Evolutionary conservation across 2,888 invertebrate genomes (phyloP).

Genomic region (Chironomus tentans): DNA sequence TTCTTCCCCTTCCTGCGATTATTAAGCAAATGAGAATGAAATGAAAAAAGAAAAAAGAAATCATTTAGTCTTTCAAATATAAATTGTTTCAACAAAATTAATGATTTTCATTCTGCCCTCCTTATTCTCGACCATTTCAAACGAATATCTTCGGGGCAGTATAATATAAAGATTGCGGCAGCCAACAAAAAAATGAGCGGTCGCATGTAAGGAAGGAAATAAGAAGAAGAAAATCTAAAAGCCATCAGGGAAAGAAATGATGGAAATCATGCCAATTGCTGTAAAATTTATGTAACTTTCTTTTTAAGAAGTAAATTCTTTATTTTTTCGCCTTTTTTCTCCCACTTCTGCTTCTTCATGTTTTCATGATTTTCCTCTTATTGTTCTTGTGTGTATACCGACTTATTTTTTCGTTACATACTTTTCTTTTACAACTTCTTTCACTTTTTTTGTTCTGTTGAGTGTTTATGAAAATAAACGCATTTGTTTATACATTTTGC

Average conservation of each 20-base stretch:
- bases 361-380: neutral
- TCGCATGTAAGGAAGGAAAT: neutral
- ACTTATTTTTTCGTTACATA: neutral
- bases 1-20: constrained; percentile 62
- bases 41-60: neutral
- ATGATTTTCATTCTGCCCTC: neutral
- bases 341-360: neutral
- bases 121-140: neutral
- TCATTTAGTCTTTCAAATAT: neutral
- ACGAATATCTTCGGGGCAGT: too few species aligned
- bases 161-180: neutral
- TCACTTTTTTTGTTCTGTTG: neutral
- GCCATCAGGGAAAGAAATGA: constrained; percentile 5
- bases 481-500: too few species aligned
- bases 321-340: neutral
- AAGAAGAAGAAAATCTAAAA: neutral
- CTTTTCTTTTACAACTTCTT: too few species aligned
- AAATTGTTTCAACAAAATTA: neutral
- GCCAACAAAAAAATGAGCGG: neutral
- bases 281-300: constrained; percentile 3
- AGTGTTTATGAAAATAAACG: too few species aligned
- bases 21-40: neutral
- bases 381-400: neutral
- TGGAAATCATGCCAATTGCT: constrained; percentile 1
- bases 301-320: neutral